phyloP scores from a whole-genome alignment of 2,888 invertebrate genomes.

The Drosophila tanythrix region DNA sequence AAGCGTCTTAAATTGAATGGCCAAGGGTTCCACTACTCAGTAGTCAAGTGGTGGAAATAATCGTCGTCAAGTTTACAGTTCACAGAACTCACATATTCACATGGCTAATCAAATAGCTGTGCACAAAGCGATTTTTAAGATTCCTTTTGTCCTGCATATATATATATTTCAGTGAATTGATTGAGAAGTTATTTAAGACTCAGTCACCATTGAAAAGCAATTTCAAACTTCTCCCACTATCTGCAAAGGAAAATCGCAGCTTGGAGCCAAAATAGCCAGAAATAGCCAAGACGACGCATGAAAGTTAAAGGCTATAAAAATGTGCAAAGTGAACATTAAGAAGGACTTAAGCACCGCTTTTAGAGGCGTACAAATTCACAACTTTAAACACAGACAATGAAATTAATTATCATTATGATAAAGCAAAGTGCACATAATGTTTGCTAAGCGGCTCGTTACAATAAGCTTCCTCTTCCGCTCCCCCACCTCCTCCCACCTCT shows the following conservation, averaged over 20 bases:
- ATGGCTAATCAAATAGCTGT: slow-evolving; percentile 26
- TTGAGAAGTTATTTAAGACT: slow-evolving; percentile 43
- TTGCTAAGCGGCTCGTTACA: slow-evolving; percentile 30
- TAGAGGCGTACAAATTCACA: slow-evolving; percentile 30
- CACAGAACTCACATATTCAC: slow-evolving; percentile 33
- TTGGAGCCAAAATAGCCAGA: slow-evolving; percentile 5
- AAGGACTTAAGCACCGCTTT: slow-evolving; percentile 5
- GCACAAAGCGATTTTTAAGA: slow-evolving; percentile 28
- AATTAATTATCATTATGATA: slow-evolving; percentile 51
- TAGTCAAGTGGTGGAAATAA: slow-evolving; percentile 38
- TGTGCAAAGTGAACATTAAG: neutral
- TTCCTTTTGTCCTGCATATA: slow-evolving; percentile 21
- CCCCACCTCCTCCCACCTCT: neutral
- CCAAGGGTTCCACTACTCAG: neutral
- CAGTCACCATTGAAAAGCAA: slow-evolving; percentile 43
- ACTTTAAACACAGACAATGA: slow-evolving; percentile 41
- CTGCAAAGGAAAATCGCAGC: slow-evolving; percentile 1
- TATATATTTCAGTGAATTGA: slow-evolving; percentile 38
- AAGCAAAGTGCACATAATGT: slow-evolving; percentile 45
- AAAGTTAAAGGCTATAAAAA: slow-evolving; percentile 17
- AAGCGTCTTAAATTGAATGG: slow-evolving; percentile 14
- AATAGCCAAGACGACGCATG: neutral
- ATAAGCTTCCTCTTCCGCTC: neutral
- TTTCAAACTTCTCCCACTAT: slow-evolving; percentile 33
- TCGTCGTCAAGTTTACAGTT: slow-evolving; percentile 47